Evolutionary conservation across 2,888 invertebrate species (phyloP).

Genomic region (Leptarthrus brevirostris): DNA sequence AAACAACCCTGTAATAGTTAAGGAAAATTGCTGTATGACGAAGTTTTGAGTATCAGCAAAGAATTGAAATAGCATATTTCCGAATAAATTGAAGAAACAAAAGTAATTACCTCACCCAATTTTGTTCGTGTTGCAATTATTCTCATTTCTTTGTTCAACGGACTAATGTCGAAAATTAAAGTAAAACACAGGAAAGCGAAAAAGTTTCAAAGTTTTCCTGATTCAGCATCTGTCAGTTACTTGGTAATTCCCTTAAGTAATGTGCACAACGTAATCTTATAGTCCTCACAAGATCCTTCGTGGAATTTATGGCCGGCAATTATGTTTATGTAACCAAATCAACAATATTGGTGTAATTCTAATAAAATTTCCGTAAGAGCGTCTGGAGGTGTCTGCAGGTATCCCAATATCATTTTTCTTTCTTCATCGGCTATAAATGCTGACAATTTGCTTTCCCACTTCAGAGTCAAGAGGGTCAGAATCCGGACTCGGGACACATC

Average conservation of each 20-base stretch:
- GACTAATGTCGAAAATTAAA: conserved; percentile 29
- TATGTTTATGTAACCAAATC: not conserved
- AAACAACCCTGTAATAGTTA: no score
- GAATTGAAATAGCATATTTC: not conserved
- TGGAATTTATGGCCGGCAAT: not conserved
- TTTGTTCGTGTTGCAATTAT: not conserved
- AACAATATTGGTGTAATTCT: conserved; percentile 1
- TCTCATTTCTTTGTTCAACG: not conserved
- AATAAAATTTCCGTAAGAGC: conserved; percentile 15
- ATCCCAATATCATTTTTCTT: not conserved
- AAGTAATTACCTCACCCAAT: not conserved
- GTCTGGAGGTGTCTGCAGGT: not conserved
- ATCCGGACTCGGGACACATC: no score
- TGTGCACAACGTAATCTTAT: no score
- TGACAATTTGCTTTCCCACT: conserved; percentile 35
- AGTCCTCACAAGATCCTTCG: not conserved
- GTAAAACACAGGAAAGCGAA: conserved; percentile 5
- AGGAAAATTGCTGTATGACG: no score
- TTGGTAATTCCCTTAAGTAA: not conserved
- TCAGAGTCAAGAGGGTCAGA: not conserved
- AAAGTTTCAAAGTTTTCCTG: conserved; percentile 1
- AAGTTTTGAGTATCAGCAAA: no score
- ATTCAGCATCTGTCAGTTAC: not conserved
- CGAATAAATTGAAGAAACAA: not conserved
- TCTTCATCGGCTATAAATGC: conserved; percentile 4